Percentiles rank a stretch among this genome's conserved stretches.
These are phyloP conservation scores for Apoda limacodes DNA, from an alignment of 2,888 invertebrate species.

Conservation along the genomic window DNA sequence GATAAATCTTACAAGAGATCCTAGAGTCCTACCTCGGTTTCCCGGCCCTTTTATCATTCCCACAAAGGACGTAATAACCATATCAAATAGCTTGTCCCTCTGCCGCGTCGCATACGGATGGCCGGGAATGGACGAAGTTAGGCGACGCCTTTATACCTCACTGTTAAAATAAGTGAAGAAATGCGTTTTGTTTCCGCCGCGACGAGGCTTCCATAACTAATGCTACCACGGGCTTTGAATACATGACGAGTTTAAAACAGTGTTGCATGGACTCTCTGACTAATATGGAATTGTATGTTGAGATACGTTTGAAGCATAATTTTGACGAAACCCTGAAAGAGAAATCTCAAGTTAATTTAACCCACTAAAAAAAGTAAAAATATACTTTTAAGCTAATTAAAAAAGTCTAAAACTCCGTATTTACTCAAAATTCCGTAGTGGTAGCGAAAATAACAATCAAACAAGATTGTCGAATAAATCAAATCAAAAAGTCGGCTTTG, in stretches of 20 bases:
- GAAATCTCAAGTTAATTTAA: no score
- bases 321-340: no score
- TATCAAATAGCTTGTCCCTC: slow-evolving; percentile 66
- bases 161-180: slow-evolving; percentile 56
- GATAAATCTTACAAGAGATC: slow-evolving; percentile 53
- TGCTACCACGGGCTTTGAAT: slow-evolving; percentile 36
- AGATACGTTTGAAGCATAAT: no score
- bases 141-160: slow-evolving; percentile 32
- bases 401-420: no score
- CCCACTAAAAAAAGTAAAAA: no score
- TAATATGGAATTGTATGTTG: no score
- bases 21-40: slow-evolving; percentile 36
- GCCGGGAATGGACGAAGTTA: slow-evolving; percentile 30
- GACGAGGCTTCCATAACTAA: slow-evolving; percentile 50
- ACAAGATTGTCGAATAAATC: no score
- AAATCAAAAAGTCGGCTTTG: no score
- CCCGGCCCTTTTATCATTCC: slow-evolving; percentile 53
- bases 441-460: no score
- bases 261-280: no score
- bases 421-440: no score
- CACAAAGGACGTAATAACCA: slow-evolving; percentile 68
- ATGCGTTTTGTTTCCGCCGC: slow-evolving; percentile 59
- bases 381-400: no score
- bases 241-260: slow-evolving; percentile 35
- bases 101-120: slow-evolving; percentile 63